Base-by-base conservation (phyloP, 2,113 vertebrate genomes). In the Oostethus manadensis region DNA sequence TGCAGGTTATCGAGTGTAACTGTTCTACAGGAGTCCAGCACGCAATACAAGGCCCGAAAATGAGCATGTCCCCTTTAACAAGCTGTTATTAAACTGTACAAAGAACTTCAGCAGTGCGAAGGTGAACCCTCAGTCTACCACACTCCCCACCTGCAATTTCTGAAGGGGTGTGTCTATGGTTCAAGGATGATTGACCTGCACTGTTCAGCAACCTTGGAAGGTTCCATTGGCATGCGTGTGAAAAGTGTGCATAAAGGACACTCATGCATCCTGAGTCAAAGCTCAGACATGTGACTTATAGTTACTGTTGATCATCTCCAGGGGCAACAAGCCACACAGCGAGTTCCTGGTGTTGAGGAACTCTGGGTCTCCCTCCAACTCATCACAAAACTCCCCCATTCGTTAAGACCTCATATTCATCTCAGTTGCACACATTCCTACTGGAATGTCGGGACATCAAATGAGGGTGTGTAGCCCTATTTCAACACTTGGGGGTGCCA, bases 271-370 rank as follows among this genome's bases (percentile, higher is more conserved):
- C 35, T 33, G 69, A 61, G 44, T 60, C 67, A 77, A 62, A 65
- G 62, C 45, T 21, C 40, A 44, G 51, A 65, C 67, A 20, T 66
- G 68, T 58, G 68, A 68, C 66, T 59, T 18, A 68, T 78, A 73
- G 79, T 80, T 43, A 15, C 10, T 15, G 56, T 51, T 23, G 11
- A 53, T 35, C 16, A 76, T 82, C 56, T 68, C 75, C 71, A 58
- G 29, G 73, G 63, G 80, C 79, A 77, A 84, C 84, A 58, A 60
- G 54, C 75, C 69, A 80, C 74, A 82, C 78, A 65, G 1, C 29
- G 46, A 50, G 56, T 40, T 51, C 42, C 33, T 63, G 62, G 21
- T 55, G 53, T 9, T 20, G 16, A 51, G 26, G 7, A 18, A 33
- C 0, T 20, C 33, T 3, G 2, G 60, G 16, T 64, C 45, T 15